phyloP scores from a whole-genome alignment of 2,797 vertebrate species.

The Nannoperca obscura region DNA sequence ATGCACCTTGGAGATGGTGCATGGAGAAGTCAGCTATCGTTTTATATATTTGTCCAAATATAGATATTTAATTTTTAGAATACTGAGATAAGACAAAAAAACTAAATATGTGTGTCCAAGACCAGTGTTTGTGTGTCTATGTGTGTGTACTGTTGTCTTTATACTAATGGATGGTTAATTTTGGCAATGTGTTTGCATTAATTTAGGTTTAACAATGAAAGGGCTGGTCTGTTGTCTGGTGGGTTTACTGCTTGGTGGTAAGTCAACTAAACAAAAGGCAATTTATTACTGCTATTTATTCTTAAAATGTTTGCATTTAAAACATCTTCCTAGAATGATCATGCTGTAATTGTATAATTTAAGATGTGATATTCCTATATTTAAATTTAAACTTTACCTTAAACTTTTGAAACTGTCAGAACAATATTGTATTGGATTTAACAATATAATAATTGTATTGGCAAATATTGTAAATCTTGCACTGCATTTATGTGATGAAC shows the following conservation, averaged over 20 bases:
- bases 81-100: neutral
- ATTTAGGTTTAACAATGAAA: constrained; percentile 53
- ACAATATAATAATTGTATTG: too few relatives aligned
- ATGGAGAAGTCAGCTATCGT: too few relatives aligned
- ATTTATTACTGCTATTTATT: neutral
- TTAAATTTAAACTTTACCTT: neutral
- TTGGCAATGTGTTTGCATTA: neutral
- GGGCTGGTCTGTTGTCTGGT: constrained; percentile 27
- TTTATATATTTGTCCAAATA: neutral
- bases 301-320: neutral
- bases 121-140: neutral
- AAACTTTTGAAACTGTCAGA: neutral
- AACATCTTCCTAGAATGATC: neutral
- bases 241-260: constrained; percentile 59
- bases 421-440: neutral
- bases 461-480: neutral
- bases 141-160: neutral
- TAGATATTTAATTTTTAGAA: neutral
- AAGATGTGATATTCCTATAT: neutral
- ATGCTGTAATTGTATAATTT: neutral
- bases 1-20: neutral
- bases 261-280: constrained; percentile 29
- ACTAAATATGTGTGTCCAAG: neutral
- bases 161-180: neutral
- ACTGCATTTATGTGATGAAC: neutral